Base-by-base conservation (phyloP, 2,113 vertebrate genomes). In the Rhizomys pruinosus region DNA sequence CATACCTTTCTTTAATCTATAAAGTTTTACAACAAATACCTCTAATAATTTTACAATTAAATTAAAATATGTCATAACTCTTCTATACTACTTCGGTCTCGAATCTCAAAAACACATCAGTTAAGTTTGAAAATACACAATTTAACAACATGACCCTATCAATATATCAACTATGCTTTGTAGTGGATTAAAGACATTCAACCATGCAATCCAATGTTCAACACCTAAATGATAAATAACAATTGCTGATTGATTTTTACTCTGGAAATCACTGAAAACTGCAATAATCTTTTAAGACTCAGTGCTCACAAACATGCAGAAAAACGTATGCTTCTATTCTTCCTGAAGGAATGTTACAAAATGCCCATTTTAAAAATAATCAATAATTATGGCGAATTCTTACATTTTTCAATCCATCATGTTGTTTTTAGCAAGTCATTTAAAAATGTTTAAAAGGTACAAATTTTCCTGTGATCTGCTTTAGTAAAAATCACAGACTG, bases 21-120 rank as follows among this genome's bases (percentile, higher is more conserved):
- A 97, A 96, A 97, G 95, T 96, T 98, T 96, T 98, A 98, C 96
- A 98, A 84, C 95, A 97, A 93, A 96, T 89, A 96, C 86, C 92
- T 97, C 97, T 97, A 98, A 90, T 96, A 97, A 97, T 96, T 95
- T 97, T 98, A 97, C 96, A 98, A 95, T 98, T 98, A 98, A 98
- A 98, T 98, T 98, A 98, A 98, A 97, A n/a, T n/a, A 96, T 96
- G 93, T 89, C 97, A 97, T 97, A 77, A 97, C 71, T 97, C 82
- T 93, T 96, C 97, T 98, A 98, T 5, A 94, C 97, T 97, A 98
- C 97, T 98, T 98, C 98, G 97, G 98, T 98, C 97, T 98, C 96
- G 96, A 97, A 97, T 93, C 97, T 98, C 94, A 97, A 97, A 95
- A 98, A 98, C 96, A 94, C 47, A 98, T 95, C 90, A 98, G 90